A percentile compares a stretch with the other conserved stretches of the same genome.
These are phyloP conservation scores for Ranitomeya imitator DNA, from an alignment of 2,113 vertebrate species.

Conservation along the genomic window DNA sequence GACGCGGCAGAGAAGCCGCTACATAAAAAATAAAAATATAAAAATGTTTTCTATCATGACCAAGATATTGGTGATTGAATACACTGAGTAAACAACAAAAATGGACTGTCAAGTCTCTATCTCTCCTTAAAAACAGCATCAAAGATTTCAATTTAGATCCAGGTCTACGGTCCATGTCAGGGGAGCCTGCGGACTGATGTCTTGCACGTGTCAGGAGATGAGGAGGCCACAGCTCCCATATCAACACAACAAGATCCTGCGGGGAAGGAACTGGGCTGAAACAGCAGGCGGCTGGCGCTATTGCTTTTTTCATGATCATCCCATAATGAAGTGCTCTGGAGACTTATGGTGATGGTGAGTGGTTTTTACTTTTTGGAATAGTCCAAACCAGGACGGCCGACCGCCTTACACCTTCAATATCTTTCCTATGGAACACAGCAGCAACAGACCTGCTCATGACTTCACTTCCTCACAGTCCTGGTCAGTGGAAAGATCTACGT, in stretches of 20 bases:
- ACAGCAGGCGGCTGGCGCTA: slow-evolving; percentile 70
- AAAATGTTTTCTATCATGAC: background rate
- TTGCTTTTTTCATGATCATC: slow-evolving; percentile 74
- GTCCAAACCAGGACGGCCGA: slow-evolving; percentile 62
- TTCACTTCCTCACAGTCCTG: slow-evolving; percentile 84
- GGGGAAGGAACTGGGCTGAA: slow-evolving; percentile 64
- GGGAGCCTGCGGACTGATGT: slow-evolving; percentile 57
- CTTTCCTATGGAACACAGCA: slow-evolving; percentile 36
- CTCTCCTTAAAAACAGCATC: slow-evolving; percentile 54
- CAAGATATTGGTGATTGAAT: slow-evolving; percentile 21
- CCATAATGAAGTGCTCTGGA: slow-evolving; percentile 65
- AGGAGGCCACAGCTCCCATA: slow-evolving; percentile 60
- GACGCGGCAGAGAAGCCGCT: slow-evolving; percentile 24
- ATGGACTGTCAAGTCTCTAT: slow-evolving; percentile 39
- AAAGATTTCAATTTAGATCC: slow-evolving; percentile 57
- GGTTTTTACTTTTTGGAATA: slow-evolving; percentile 63
- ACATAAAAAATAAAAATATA: slow-evolving; percentile 48
- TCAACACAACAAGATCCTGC: slow-evolving; percentile 57
- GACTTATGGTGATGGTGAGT: slow-evolving; percentile 63
- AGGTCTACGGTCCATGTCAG: slow-evolving; percentile 61
- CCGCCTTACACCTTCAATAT: slow-evolving; percentile 61
- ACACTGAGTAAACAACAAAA: slow-evolving; percentile 55
- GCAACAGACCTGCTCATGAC: slow-evolving; percentile 73
- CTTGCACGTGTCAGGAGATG: slow-evolving; percentile 56
- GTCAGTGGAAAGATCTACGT: slow-evolving; percentile 84